Evolutionary conservation across 2,113 vertebrate species (phyloP).

Genomic region (Menidia beryllina): DNA sequence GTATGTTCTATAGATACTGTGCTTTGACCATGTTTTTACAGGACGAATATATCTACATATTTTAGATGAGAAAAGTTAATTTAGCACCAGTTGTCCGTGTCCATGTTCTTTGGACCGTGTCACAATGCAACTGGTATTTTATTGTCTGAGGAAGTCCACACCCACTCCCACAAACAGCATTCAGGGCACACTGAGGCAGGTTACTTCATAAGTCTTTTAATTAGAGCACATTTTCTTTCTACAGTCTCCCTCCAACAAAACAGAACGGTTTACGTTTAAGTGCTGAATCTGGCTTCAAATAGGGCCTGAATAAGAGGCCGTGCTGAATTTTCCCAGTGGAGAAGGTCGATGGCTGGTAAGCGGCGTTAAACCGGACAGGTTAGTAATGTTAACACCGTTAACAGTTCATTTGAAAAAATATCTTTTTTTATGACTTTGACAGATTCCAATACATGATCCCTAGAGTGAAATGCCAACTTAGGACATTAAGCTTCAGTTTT

Average conservation of each 20-base stretch:
- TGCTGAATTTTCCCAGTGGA: conserved; percentile 6
- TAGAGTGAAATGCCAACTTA: neutral
- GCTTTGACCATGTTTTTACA: too few relatives aligned
- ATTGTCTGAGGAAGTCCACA: neutral
- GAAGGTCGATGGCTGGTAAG: conserved; percentile 5
- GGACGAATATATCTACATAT: too few relatives aligned
- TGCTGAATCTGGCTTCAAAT: conserved; percentile 9
- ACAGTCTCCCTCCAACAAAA: conserved; percentile 5
- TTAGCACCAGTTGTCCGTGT: too few relatives aligned
- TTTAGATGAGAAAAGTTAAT: too few relatives aligned
- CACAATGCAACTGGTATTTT: too few relatives aligned
- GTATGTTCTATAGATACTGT: too few relatives aligned
- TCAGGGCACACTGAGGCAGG: neutral
- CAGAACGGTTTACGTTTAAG: conserved; percentile 2
- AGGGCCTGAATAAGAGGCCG: conserved; percentile 17
- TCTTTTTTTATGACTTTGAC: conserved; percentile 12
- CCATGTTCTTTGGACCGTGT: neutral
- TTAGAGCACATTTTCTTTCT: conserved; percentile 16
- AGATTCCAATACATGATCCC: neutral
- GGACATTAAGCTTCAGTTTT: neutral
- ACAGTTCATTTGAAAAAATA: too few relatives aligned
- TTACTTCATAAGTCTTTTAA: conserved; percentile 36
- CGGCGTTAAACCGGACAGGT: conserved; percentile 1
- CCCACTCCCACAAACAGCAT: neutral
- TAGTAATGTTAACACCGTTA: neutral